phyloP scores from a whole-genome alignment of 1,140 invertebrate species.

The Homalodisca vitripennis region DNA sequence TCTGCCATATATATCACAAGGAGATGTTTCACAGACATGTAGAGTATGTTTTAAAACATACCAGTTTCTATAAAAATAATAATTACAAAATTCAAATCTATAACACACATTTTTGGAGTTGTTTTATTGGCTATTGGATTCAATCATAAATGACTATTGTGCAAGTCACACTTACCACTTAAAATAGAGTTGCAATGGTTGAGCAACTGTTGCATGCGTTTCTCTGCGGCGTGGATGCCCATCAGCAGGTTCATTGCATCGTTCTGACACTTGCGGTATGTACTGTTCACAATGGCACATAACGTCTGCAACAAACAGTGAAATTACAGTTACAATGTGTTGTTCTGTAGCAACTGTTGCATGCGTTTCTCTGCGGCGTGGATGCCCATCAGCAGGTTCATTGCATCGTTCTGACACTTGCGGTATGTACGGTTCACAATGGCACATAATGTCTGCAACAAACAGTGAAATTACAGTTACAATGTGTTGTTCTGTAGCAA shows the following conservation, averaged over 20 bases:
- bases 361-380: constrained; percentile 80
- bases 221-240: constrained; percentile 79
- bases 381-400: constrained; percentile 83
- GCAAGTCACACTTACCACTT: constrained; percentile 67
- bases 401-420: constrained; percentile 81
- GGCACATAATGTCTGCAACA: constrained; percentile 77
- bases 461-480: constrained; percentile 60
- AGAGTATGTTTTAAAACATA: no score
- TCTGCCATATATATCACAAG: no score
- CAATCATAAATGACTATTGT: no score
- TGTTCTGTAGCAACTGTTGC: constrained; percentile 75
- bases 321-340: constrained; percentile 73
- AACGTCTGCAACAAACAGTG: constrained; percentile 68
- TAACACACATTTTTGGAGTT: no score
- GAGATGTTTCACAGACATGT: no score
- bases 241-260: constrained; percentile 86
- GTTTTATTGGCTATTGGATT: no score
- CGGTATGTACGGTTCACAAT: constrained; percentile 84
- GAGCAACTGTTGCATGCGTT: constrained; percentile 77
- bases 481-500: constrained; percentile 75
- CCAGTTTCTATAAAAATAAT: no score
- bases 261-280: constrained; percentile 82
- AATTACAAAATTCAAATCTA: no score
- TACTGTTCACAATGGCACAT: constrained; percentile 79
- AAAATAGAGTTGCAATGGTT: constrained; percentile 76